phyloP scores from a whole-genome alignment of 2,888 invertebrate species.

The Chrysodeixis includens region DNA sequence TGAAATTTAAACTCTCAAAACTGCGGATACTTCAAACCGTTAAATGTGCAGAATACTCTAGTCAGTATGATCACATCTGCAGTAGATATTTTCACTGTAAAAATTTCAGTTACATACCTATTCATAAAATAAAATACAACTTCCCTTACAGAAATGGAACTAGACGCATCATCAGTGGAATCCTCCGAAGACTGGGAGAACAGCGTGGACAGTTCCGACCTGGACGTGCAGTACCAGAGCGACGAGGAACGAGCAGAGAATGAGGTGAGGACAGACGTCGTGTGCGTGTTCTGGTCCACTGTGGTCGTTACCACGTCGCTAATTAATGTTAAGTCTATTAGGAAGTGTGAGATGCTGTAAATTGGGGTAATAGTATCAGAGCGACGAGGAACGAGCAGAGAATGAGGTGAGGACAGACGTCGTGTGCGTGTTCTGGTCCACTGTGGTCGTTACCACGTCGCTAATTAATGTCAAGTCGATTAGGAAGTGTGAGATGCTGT shows the following conservation, averaged over 20 bases:
- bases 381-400: conserved; percentile 87
- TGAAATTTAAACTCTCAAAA: too few species aligned
- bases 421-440: background rate
- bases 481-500: conserved; percentile 5
- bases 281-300: background rate
- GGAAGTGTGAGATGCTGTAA: conserved; percentile 8
- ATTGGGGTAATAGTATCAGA: conserved; percentile 77
- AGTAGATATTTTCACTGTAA: too few species aligned
- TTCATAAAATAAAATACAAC: background rate
- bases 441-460: background rate
- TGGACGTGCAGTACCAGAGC: conserved; percentile 90
- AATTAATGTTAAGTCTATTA: background rate
- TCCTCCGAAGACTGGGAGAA: conserved; percentile 90
- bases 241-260: conserved; percentile 87
- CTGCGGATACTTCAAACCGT: too few species aligned
- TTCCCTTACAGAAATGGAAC: conserved; percentile 70
- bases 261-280: conserved; percentile 74
- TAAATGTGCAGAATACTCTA: too few species aligned
- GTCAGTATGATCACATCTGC: too few species aligned
- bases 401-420: conserved; percentile 79
- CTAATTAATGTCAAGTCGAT: background rate
- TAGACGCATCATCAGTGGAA: conserved; percentile 82
- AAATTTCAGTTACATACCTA: background rate
- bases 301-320: background rate
- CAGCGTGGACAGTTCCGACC: conserved; percentile 89